Conservation (phyloP, 2,888 invertebrate species). For the Empis livida region DNA sequence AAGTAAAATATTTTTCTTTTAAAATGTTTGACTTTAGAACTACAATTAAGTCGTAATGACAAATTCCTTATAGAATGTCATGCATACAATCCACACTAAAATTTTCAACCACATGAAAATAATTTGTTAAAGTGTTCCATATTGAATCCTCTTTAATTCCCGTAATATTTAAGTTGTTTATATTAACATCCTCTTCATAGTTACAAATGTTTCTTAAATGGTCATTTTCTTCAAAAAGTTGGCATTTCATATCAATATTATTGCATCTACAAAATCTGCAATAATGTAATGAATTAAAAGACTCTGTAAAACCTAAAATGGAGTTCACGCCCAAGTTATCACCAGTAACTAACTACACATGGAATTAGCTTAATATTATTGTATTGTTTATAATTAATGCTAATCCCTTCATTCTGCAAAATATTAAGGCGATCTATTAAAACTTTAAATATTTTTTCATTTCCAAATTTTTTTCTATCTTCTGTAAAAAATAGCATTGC, state of each 20-base stretch:
- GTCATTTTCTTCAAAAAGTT: neutral
- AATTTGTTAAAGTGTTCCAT: slow-evolving; percentile 9
- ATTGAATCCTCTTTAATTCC: slow-evolving; percentile 10
- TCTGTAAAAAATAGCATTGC: neutral
- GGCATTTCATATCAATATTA: neutral
- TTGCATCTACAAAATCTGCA: neutral
- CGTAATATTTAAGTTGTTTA: neutral
- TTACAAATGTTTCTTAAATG: neutral
- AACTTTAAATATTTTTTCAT: slow-evolving; percentile 8
- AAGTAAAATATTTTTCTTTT: slow-evolving; percentile 1
- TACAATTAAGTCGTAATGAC: slow-evolving; percentile 4
- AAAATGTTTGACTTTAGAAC: slow-evolving; percentile 7
- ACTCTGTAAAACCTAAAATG: neutral
- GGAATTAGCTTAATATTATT: neutral
- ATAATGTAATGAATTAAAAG: neutral
- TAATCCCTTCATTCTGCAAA: neutral
- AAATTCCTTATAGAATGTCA: slow-evolving; percentile 6
- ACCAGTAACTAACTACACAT: neutral
- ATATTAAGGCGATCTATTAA: slow-evolving; percentile 3
- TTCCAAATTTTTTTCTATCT: neutral
- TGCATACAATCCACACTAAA: slow-evolving; percentile 12
- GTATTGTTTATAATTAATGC: neutral
- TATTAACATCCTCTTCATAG: neutral
- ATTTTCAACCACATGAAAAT: slow-evolving; percentile 4
- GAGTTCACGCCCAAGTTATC: neutral